Percentiles rank a stretch among this genome's conserved stretches.
These are phyloP conservation scores for Teleopsis dalmanni DNA, from an alignment of 1,140 invertebrate genomes.

Conservation along the genomic window DNA sequence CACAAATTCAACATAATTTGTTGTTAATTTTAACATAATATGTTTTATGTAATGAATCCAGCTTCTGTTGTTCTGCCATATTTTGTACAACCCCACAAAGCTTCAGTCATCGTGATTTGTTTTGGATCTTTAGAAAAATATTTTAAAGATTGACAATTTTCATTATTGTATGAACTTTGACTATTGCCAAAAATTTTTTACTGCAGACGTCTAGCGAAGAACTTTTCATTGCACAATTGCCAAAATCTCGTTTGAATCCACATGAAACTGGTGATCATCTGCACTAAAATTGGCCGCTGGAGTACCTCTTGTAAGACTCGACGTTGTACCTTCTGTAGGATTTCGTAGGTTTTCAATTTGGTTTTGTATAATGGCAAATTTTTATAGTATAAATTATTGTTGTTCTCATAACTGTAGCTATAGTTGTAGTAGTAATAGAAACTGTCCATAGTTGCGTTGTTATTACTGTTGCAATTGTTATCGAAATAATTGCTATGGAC, in stretches of 20 bases:
- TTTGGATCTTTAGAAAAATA: too few relatives aligned
- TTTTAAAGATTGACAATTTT: too few relatives aligned
- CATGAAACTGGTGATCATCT: conserved; percentile 28
- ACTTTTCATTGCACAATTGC: conserved; percentile 30
- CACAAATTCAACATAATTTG: too few relatives aligned
- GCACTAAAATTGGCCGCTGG: conserved; percentile 37
- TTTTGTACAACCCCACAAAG: too few relatives aligned
- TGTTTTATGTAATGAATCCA: too few relatives aligned
- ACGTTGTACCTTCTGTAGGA: conserved; percentile 24
- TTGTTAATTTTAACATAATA: too few relatives aligned
- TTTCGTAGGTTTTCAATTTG: conserved; percentile 7
- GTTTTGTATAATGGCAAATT: conserved; percentile 12
- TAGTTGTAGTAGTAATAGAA: conserved; percentile 32
- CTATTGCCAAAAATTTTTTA: too few relatives aligned
- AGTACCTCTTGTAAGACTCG: conserved; percentile 30
- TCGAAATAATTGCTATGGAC: conserved; percentile 2
- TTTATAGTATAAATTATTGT: conserved; percentile 38
- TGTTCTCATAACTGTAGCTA: conserved; percentile 27
- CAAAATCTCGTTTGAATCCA: conserved; percentile 38
- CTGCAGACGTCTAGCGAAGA: too few relatives aligned
- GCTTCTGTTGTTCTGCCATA: too few relatives aligned
- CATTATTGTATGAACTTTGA: too few relatives aligned
- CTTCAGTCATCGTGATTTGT: too few relatives aligned
- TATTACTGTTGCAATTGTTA: not conserved
- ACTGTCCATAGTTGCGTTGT: not conserved